Conservation (phyloP, 2,888 invertebrate genomes). For the Drosophila dives region DNA sequence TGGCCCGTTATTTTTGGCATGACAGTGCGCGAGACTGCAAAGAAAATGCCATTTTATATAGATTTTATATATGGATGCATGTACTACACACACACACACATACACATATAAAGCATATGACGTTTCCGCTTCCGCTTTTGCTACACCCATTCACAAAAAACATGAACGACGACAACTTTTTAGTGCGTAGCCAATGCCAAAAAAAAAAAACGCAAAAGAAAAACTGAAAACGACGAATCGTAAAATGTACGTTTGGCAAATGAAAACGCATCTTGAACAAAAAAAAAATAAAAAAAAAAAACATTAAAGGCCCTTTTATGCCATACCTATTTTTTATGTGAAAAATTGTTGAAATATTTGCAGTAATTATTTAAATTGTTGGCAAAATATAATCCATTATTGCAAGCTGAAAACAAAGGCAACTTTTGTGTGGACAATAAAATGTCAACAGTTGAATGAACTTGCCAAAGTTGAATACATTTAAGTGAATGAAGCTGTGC, state of each 20-base stretch:
- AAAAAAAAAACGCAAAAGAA: conserved; percentile 1
- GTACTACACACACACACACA: conserved; percentile 8
- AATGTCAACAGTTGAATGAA: neutral
- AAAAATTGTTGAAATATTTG: neutral
- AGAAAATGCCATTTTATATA: conserved; percentile 62
- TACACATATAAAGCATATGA: conserved; percentile 61
- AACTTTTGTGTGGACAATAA: neutral
- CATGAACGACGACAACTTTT: conserved; percentile 55
- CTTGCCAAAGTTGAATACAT: fast-evolving
- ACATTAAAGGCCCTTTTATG: conserved; percentile 1
- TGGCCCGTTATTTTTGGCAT: conserved; percentile 71
- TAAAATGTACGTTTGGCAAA: conserved; percentile 10
- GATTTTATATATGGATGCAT: conserved; percentile 27
- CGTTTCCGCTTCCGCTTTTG: conserved; percentile 76
- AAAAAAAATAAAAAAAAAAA: neutral
- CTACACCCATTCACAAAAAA: conserved; percentile 55
- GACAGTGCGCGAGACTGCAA: conserved; percentile 54
- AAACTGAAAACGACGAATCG: neutral
- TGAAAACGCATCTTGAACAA: conserved; percentile 20
- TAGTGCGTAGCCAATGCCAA: conserved; percentile 46
- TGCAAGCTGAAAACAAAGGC: conserved; percentile 1
- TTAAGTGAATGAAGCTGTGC: neutral
- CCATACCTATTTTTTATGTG: neutral
- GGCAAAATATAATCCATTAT: conserved; percentile 7
- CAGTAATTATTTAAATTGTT: conserved; percentile 8